These are phyloP conservation scores for Sphenopsis melanotis DNA, from an alignment of 2,797 vertebrate genomes.

Conservation along the genomic window DNA sequence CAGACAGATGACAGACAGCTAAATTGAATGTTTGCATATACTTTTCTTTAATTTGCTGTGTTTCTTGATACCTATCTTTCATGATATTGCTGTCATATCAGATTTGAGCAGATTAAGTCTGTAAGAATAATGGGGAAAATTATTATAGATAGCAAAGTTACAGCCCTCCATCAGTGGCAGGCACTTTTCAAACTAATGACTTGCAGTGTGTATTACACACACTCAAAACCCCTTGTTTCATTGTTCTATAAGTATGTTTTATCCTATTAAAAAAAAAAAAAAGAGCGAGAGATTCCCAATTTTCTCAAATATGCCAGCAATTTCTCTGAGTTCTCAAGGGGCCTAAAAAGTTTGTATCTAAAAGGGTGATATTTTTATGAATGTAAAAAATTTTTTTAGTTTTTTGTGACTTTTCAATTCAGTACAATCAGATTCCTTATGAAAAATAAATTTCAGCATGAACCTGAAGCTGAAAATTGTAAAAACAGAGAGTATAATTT, in stretches of 20 bases:
- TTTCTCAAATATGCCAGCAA: neutral
- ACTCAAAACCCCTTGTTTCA: neutral
- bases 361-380: neutral
- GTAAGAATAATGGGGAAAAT: neutral
- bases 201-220: neutral
- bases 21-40: neutral
- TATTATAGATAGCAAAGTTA: neutral
- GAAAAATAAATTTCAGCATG: neutral
- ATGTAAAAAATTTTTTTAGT: neutral
- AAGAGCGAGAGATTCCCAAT: neutral
- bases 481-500: neutral
- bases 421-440: neutral
- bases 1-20: neutral
- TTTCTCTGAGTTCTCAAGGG: neutral
- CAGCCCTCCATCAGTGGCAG: neutral
- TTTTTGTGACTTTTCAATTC: neutral
- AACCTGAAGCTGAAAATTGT: neutral
- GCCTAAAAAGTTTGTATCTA: neutral
- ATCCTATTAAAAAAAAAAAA: neutral
- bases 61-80: neutral
- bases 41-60: neutral
- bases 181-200: neutral
- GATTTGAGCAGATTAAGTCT: neutral
- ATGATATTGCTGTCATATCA: neutral
- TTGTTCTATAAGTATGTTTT: neutral